phyloP scores from a whole-genome alignment of 1,140 invertebrate species.

The roundworm (Caenorhabditis elegans) region DNA sequence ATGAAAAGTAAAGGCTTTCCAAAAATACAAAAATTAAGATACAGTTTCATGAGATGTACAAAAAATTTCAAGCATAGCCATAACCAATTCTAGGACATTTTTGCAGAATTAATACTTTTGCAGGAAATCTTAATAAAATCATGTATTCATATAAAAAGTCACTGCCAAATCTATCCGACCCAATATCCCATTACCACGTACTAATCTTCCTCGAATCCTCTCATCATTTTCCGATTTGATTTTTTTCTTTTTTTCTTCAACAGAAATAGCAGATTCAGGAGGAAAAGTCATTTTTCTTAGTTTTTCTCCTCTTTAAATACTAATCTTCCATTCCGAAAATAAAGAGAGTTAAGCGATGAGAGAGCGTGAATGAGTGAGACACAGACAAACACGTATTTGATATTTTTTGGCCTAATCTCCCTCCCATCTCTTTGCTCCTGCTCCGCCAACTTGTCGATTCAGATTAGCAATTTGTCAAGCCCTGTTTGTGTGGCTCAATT shows the following conservation, averaged over 20 bases:
- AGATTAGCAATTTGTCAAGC: background rate
- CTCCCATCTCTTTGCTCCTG: background rate
- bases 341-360: background rate
- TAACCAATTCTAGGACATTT: no score
- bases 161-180: background rate
- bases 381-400: background rate
- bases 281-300: background rate
- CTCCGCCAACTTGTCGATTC: slow-evolving; percentile 1
- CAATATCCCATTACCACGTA: background rate
- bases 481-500: background rate
- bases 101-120: no score
- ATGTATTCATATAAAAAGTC: no score
- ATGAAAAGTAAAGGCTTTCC: no score
- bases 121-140: no score
- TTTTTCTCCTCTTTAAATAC: background rate
- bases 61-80: no score
- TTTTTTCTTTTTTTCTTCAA: background rate
- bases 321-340: slow-evolving; percentile 22
- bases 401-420: slow-evolving; percentile 23
- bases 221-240: slow-evolving; percentile 20
- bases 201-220: no score
- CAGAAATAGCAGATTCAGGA: background rate
- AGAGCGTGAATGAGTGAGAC: background rate
- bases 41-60: no score
- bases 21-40: no score